Evolutionary conservation across 2,113 vertebrate species (phyloP).

Genomic region (Peucedramus taeniatus): DNA sequence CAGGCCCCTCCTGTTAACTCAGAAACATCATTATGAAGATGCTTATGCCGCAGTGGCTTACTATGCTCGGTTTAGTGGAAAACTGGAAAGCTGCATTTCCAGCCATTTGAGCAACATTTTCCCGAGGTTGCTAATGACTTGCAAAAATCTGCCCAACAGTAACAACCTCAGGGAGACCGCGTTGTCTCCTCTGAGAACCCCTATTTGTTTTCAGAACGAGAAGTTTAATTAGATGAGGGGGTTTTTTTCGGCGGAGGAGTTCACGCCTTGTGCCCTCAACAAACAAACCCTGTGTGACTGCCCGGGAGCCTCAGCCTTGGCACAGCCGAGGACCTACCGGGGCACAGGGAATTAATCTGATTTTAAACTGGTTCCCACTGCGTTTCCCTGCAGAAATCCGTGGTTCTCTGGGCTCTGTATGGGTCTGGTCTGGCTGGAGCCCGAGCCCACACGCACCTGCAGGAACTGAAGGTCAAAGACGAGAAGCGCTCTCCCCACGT

Average conservation of each 20-base stretch:
- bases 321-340: neutral
- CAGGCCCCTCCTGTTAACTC: slow-evolving; percentile 37
- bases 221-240: slow-evolving; percentile 1
- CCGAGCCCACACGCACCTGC: no score
- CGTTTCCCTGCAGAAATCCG: no score
- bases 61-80: slow-evolving; percentile 13
- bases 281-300: neutral
- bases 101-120: slow-evolving; percentile 33
- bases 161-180: slow-evolving; percentile 9
- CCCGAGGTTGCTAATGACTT: slow-evolving; percentile 39
- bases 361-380: neutral
- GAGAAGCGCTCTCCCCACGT: no score
- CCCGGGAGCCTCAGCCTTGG: neutral
- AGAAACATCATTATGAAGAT: slow-evolving; percentile 33
- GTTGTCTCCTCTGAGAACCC: neutral
- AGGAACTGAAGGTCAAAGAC: no score
- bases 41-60: slow-evolving; percentile 1
- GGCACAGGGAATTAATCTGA: neutral
- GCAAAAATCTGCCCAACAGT: slow-evolving; percentile 24
- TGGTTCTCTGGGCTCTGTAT: no score
- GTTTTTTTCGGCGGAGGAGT: neutral
- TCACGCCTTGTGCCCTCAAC: neutral
- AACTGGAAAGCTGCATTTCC: slow-evolving; percentile 34
- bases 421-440: no score
- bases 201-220: slow-evolving; percentile 36